Conservation (phyloP, 2,797 vertebrate genomes). For the Pseudotriccus pelzelni region DNA sequence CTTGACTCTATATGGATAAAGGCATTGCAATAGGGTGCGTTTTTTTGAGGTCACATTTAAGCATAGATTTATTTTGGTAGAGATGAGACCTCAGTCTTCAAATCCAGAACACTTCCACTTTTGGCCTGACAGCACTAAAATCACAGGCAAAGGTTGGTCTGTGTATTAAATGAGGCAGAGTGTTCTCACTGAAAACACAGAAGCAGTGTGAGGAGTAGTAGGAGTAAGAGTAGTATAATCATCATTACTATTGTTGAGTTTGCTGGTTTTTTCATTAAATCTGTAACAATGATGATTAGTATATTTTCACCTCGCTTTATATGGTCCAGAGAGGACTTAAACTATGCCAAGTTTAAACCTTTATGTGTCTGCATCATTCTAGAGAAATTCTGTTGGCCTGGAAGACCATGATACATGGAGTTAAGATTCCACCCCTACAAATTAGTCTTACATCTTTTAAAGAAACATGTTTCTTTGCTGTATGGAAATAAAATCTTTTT, state of each 20-base stretch:
- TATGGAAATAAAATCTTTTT: neutral
- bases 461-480: neutral
- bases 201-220: neutral
- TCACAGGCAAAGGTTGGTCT: neutral
- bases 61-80: neutral
- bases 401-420: fast-evolving
- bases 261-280: neutral
- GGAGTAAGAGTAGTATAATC: neutral
- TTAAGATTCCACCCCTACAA: neutral
- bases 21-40: neutral
- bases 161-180: neutral
- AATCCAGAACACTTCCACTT: neutral
- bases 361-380: fast-evolving
- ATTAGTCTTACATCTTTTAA: neutral
- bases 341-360: neutral
- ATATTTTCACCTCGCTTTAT: neutral
- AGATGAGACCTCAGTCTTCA: neutral
- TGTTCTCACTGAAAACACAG: neutral
- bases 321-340: neutral
- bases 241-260: neutral
- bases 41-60: neutral
- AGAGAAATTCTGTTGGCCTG: neutral
- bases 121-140: neutral
- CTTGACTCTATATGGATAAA: neutral
- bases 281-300: neutral